Conservation (phyloP, 2,797 vertebrate species). For the Sparidentex hasta region DNA sequence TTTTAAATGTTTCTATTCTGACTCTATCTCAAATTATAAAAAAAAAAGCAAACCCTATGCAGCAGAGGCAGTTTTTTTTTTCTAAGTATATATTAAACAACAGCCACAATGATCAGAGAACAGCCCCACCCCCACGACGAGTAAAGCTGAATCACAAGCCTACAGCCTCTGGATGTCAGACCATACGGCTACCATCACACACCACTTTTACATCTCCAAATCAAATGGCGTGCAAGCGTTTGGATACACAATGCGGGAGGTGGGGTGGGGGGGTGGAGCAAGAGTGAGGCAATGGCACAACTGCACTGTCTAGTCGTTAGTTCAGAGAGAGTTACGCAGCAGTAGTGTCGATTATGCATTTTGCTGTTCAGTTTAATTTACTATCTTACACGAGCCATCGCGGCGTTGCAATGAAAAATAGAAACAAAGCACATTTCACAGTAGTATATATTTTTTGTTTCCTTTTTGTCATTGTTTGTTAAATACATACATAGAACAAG, state of each 20-base stretch:
- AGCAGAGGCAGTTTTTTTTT: constrained; percentile 64
- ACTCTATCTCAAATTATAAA: constrained; percentile 61
- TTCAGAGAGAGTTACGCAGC: constrained; percentile 44
- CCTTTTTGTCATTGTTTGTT: constrained; percentile 78
- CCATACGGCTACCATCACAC: constrained; percentile 75
- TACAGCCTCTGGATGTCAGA: constrained; percentile 76
- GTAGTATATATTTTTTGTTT: constrained; percentile 82
- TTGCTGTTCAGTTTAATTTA: constrained; percentile 53
- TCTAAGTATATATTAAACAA: constrained; percentile 70
- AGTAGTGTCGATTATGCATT: constrained; percentile 56
- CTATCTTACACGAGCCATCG: constrained; percentile 66
- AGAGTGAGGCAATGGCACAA: constrained; percentile 56
- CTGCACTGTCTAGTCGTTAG: constrained; percentile 32
- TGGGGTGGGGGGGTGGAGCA: background rate
- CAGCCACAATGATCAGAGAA: constrained; percentile 68
- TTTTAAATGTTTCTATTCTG: constrained; percentile 50
- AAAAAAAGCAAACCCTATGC: constrained; percentile 62
- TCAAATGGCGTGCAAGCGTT: constrained; percentile 69
- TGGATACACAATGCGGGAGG: constrained; percentile 44
- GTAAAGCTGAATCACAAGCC: constrained; percentile 78
- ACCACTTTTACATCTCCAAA: constrained; percentile 76
- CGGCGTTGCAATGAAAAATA: constrained; percentile 72
- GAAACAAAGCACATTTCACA: constrained; percentile 86
- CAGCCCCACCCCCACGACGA: constrained; percentile 63
- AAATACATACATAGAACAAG: constrained; percentile 84